Base-by-base conservation (phyloP, 1,140 invertebrate genomes). In the Trachymyrmex cornetzi region DNA sequence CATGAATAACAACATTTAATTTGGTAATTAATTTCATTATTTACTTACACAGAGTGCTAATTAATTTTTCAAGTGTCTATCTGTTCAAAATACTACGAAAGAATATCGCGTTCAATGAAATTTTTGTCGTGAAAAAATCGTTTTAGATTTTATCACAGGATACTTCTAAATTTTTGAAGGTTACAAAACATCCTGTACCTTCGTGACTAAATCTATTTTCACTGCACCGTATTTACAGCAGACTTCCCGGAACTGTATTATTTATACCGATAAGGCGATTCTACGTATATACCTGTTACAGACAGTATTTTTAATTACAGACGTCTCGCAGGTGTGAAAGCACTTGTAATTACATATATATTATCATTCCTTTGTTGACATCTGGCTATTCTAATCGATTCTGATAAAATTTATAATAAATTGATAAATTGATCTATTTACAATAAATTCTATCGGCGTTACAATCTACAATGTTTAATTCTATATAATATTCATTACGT, bases 261-360 rank as follows among this genome's bases (percentile, higher is more conserved):
- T 84, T 75, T 84, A 53, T 57, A 44, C 38, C n/a, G 80, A 84
- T 75, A 75, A 84, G 2, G 3, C 38, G 14, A 67, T 69, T 69
- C 50, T 4, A 9, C 34, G 34, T 55, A n/a, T 48, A 1, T 34
- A 48, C n/a, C 6, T 82, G 11, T 74, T 50, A 61, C 27, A 57
- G 38, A 22, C 5, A 59, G 16, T 74, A 74, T 74, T 84, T 84
- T 84, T 63, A 75, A 84, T 7, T 16, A 9, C 14, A 53, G 14
- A 50, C 38, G 3, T 64, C 3, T 77, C 5, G 24, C 16, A 44
- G 9, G n/a, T 82, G 30, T 34, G 30, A 57, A 72, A 44, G 19
- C 19, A 38, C 12, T 59, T 14, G 34, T 12, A 30, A 19, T 53
- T 24, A 27, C 16, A 14, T 16, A 19, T 5, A 5, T 57, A 16